Conservation (phyloP, 2,797 vertebrate genomes). For the Chiroxiphia lanceolata region DNA sequence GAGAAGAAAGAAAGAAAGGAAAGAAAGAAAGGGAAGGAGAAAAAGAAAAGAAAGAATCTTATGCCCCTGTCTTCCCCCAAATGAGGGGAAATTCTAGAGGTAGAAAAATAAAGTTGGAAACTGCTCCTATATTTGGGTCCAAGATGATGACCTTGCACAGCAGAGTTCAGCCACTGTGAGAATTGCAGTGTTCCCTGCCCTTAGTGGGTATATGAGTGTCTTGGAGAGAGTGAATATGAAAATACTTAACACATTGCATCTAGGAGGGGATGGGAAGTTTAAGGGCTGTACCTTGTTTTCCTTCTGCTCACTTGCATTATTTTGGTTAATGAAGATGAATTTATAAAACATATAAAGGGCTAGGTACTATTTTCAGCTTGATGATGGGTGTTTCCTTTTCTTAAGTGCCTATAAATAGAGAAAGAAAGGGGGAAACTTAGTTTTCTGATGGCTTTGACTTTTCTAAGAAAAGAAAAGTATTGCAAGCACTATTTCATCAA, state of each 20-base stretch:
- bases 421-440: neutral
- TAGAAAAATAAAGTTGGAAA: neutral
- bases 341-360: neutral
- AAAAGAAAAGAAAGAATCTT: neutral
- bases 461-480: slow-evolving; percentile 22
- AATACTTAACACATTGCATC: neutral
- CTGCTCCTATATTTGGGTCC: neutral
- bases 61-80: neutral
- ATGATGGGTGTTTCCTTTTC: neutral
- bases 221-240: neutral
- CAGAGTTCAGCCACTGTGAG: neutral
- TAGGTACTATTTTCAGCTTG: neutral
- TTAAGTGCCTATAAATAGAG: neutral
- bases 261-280: neutral
- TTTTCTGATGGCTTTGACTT: slow-evolving; percentile 29
- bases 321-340: neutral
- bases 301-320: neutral
- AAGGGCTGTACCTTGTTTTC: neutral
- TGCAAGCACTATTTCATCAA: slow-evolving; percentile 29
- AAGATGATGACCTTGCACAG: neutral
- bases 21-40: neutral
- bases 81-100: neutral
- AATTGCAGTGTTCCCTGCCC: neutral
- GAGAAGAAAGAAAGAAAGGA: neutral
- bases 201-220: neutral